Conservation (phyloP, 2,888 invertebrate genomes). For the Octonoba sinensis region DNA sequence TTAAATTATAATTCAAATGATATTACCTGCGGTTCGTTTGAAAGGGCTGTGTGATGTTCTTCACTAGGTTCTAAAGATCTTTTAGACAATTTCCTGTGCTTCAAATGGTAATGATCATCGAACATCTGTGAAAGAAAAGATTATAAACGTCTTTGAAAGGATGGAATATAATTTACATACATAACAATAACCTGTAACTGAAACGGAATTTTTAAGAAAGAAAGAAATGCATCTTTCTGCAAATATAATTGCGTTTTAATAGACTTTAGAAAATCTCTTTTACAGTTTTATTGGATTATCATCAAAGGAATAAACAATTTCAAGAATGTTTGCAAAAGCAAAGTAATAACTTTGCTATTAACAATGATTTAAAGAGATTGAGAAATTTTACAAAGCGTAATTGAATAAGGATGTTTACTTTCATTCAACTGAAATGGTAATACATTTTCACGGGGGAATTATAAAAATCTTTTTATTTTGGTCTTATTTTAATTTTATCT, state of each 20-base stretch:
- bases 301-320: too few species aligned
- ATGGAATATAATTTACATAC: neutral
- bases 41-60: slow-evolving; percentile 80
- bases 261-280: too few species aligned
- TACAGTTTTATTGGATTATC: too few species aligned
- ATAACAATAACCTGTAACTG: neutral
- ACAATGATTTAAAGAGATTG: too few species aligned
- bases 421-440: too few species aligned
- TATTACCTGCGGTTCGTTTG: slow-evolving; percentile 81
- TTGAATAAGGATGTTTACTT: too few species aligned
- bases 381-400: too few species aligned
- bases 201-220: slow-evolving; percentile 1
- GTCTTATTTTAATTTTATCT: too few species aligned
- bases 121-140: slow-evolving; percentile 79
- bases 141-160: neutral
- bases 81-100: slow-evolving; percentile 83
- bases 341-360: too few species aligned
- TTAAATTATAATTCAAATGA: neutral
- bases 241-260: neutral
- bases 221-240: slow-evolving; percentile 5
- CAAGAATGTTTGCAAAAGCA: too few species aligned
- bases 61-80: slow-evolving; percentile 81
- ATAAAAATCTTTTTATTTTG: too few species aligned
- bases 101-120: slow-evolving; percentile 87
- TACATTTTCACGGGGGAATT: too few species aligned